Evolutionary conservation across 2,888 invertebrate species (phyloP).

Genomic region (Noctua pronuba): DNA sequence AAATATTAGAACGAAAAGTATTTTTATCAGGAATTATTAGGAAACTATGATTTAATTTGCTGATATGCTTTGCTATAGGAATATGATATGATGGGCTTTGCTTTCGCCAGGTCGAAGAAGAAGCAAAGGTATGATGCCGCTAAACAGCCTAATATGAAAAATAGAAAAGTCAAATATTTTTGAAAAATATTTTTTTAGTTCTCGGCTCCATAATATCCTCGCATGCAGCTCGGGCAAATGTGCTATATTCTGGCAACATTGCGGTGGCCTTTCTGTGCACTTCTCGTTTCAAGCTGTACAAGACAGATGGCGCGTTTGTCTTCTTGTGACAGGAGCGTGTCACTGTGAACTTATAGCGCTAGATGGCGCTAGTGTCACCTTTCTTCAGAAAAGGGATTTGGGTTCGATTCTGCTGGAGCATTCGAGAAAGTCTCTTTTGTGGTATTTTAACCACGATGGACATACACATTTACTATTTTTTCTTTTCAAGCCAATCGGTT

Average conservation of each 20-base stretch:
- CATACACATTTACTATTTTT: neutral
- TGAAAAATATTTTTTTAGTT: too few species aligned
- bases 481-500: neutral
- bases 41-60: too few species aligned
- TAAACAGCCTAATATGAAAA: too few species aligned
- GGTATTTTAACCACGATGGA: neutral
- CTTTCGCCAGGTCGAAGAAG: too few species aligned
- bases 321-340: neutral
- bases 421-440: neutral
- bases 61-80: too few species aligned
- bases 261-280: neutral
- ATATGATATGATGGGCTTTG: too few species aligned
- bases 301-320: slow-evolving; percentile 31
- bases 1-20: too few species aligned
- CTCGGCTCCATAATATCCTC: too few species aligned
- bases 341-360: neutral
- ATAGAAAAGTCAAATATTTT: too few species aligned
- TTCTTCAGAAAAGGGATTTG: neutral
- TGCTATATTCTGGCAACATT: neutral
- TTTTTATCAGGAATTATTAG: too few species aligned
- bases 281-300: neutral
- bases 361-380: slow-evolving; percentile 39
- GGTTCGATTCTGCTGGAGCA: neutral
- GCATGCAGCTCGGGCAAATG: too few species aligned
- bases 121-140: too few species aligned